Base-by-base conservation (phyloP, 35 echinoderm and acorn worm species). In the Anneissia japonica region DNA sequence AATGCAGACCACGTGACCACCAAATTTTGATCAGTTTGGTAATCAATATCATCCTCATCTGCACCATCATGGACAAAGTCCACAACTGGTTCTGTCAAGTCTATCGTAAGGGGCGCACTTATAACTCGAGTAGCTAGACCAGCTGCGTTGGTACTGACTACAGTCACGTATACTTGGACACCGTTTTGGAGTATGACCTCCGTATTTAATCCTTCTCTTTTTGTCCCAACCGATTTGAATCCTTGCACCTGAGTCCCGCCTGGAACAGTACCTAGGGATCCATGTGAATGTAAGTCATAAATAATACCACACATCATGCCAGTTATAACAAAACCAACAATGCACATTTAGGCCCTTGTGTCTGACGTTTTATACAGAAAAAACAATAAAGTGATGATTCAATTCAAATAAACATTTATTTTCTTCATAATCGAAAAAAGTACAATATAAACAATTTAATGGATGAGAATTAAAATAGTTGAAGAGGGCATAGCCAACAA, bases 231-330 rank as follows among this genome's bases (percentile, higher is more conserved):
- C 2, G 86, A 88, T 14, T 9, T 83, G 28, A 83, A 83, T 30
- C 14, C 72, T 33, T 75, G 87, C 26, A 89, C 17, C 72, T 89
- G 87, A 13, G 87, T 89, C 9, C 87, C 87, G 21, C 87, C 87
- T 75, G 14, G 33, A 23, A 37, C 38, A 26, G 51, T 72, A 35
- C 87, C 85, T 87, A 46, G 34, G 26, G 11, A 34, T n/a, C n/a
- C n/a, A n/a, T n/a, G n/a, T n/a, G n/a, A n/a, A n/a, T n/a, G n/a
- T n/a, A n/a, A n/a, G n/a, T n/a, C n/a, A n/a, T n/a, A n/a, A n/a
- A n/a, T n/a, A n/a, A n/a, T n/a, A n/a, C n/a, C n/a, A n/a, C n/a
- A n/a, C n/a, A n/a, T n/a, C n/a, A n/a, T n/a, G n/a, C n/a, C n/a
- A n/a, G n/a, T n/a, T n/a, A n/a, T n/a, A n/a, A n/a, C n/a, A n/a